phyloP scores from a whole-genome alignment of 2,113 vertebrate genomes.

The Chrysochloris asiatica region DNA sequence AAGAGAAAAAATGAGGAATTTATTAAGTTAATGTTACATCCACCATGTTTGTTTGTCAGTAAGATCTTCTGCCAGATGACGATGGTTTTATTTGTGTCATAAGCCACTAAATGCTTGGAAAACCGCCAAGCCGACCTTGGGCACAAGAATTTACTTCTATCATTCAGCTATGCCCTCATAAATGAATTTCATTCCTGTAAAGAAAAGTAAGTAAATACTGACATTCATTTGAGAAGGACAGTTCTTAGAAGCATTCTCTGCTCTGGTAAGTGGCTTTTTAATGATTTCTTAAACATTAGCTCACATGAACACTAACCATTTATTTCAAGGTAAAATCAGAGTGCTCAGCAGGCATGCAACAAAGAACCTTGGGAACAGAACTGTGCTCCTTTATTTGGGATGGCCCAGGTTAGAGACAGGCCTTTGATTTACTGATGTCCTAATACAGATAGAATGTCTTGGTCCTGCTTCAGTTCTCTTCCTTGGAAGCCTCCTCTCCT shows the following conservation, averaged over 20 bases:
- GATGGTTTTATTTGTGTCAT: slow-evolving; percentile 7
- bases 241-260: neutral
- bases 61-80: neutral
- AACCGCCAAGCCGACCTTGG: neutral
- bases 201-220: neutral
- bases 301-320: neutral
- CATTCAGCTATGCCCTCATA: neutral
- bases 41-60: neutral
- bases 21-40: neutral
- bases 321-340: neutral
- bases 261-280: neutral
- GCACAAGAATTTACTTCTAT: neutral
- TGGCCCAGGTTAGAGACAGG: neutral
- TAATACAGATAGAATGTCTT: neutral
- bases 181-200: neutral
- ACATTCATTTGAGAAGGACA: neutral
- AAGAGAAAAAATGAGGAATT: neutral
- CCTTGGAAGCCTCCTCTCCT: neutral
- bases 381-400: neutral
- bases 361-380: neutral
- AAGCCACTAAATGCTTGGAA: neutral
- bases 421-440: neutral
- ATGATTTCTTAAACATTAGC: neutral
- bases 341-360: neutral
- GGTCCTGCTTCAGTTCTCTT: neutral